Base-by-base conservation (phyloP, 2,113 vertebrate species). In the Pluvianellus socialis region DNA sequence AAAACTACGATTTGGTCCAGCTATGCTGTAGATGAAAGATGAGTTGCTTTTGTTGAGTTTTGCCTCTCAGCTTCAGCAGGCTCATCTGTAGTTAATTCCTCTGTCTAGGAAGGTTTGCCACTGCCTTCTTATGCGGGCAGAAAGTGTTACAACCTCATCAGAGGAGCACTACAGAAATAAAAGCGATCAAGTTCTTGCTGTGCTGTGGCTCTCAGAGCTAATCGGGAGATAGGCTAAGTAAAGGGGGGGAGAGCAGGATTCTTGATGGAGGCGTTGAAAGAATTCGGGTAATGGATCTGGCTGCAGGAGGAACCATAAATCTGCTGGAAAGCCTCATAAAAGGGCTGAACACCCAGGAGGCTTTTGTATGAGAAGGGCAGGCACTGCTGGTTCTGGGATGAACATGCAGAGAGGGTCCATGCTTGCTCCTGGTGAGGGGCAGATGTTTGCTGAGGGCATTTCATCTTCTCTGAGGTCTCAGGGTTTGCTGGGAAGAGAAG, bases 261-360 rank as follows among this genome's bases (percentile, higher is more conserved):
- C 62, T 53, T 94, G 85, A 86, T 90, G 87, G 74, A 93, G 93
- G 53, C 0, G 0, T 49, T 86, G 22, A 47, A 96, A 90, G 82
- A 80, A 79, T 76, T 85, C 1, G 1, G 73, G 42, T 94, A 76
- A 86, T 66, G 93, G 87, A 93, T 22, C 86, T 88, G 58, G 32
- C 62, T 95, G 88, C 59, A 70, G 40, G 33, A 96, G 24, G 27
- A 87, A 35, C 33, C 67, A 42, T 94, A 83, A 94, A 92, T 95
- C 92, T 90, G 45, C 81, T 88, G 50, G 42, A 83, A 90, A 80
- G 55, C 24, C 70, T 96, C 59, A 42, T 90, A 27, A 86, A 91
- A 67, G 50, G n/a, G 26, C 38, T 76, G 77, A 53, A 79, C 90
- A 33, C 62, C 14, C 45, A 9, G 72, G 42, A 79, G 35, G n/a